phyloP scores from a whole-genome alignment of 2,797 vertebrate genomes.

The Melanotaenia pygmaea region DNA sequence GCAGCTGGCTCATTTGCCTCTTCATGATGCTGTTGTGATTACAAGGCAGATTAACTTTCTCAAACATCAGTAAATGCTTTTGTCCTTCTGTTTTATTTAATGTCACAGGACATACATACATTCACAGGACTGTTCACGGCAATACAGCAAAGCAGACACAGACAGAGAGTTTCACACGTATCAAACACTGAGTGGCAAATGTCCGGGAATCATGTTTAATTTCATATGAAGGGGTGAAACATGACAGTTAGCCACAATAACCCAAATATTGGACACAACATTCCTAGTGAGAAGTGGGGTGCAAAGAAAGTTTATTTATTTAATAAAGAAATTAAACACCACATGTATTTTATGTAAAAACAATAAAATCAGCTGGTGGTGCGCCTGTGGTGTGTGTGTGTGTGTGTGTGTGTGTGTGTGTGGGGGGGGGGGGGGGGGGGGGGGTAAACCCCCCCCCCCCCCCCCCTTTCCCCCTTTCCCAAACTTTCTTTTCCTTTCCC shows the following conservation, averaged over 20 bases:
- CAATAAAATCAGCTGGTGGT: not conserved
- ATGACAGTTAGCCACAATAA: slow-evolving; percentile 7
- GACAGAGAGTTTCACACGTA: slow-evolving; percentile 1
- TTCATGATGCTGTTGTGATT: not conserved
- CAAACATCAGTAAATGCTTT: slow-evolving; percentile 39
- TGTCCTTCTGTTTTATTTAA: slow-evolving; percentile 64
- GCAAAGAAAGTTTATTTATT: slow-evolving; percentile 9
- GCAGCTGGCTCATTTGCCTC: slow-evolving; percentile 18
- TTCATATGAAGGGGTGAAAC: not conserved
- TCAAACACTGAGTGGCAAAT: slow-evolving; percentile 29
- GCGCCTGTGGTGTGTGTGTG: not conserved
- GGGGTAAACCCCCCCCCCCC: too few species aligned
- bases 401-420: too few species aligned
- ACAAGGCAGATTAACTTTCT: slow-evolving; percentile 45
- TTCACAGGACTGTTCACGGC: slow-evolving; percentile 42
- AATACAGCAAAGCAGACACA: slow-evolving; percentile 37
- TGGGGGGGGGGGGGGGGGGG: too few species aligned
- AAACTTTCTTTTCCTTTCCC: too few species aligned
- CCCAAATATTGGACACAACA: slow-evolving; percentile 25
- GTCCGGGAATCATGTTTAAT: not conserved
- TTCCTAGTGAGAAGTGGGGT: slow-evolving; percentile 3
- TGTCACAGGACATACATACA: slow-evolving; percentile 52
- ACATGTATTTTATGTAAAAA: slow-evolving; percentile 5
- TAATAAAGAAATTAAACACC: slow-evolving; percentile 1
- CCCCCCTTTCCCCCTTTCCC: too few species aligned